Base-by-base conservation (phyloP, 2,888 invertebrate species). In the Camptogramma bilineatum region DNA sequence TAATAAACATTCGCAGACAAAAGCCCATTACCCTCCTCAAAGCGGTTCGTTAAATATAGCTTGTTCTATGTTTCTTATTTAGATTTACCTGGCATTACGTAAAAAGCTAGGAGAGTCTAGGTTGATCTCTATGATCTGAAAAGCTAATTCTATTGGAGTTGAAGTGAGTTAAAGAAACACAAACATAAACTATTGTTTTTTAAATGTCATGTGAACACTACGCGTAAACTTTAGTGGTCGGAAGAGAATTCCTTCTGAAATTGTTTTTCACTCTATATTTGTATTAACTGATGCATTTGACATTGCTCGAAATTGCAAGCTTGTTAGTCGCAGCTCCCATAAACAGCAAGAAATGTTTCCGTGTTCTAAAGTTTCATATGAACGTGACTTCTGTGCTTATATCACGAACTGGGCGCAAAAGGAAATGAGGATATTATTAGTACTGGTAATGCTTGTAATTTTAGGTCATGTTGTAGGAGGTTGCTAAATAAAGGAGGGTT, bases 321-420 rank as follows among this genome's bases (percentile, higher is more conserved):
- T 39, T 39, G 34, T 39, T 39, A 39, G 13, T 10, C 31, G 31
- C 31, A 31, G 31, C 13, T 13, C 13, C 34, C 34, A 39, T 39
- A 39, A 39, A 39, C 34, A 24, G 31, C 2, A 24, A 10, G 51
- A 51, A 19, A 39, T 58, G 58, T 57, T 63, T 57, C 52, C 52
- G 53, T 51, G 13, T 16, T 69, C 53, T 42, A 47, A 46, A 48
- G 24, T n/a, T 70, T 52, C 39, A 42, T 21, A 21, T 17, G 61
- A 70, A 75, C 78, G 80, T 80, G 80, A 73, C 74, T 69, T 7
- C 48, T 47, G 56, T 4, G 17, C 42, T 16, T 8, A 9, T 69
- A 70, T 74, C 78, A 79, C 77, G 78, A 74, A 58, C 66, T 16
- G 52, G 51, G 64, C 61, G 60, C 52, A 75, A 69, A 75, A 75